Evolutionary conservation across 2,888 invertebrate species (phyloP), one percentile per base, ranked within the genome.

Genomic region (Xestia rhomboidea): DNA sequence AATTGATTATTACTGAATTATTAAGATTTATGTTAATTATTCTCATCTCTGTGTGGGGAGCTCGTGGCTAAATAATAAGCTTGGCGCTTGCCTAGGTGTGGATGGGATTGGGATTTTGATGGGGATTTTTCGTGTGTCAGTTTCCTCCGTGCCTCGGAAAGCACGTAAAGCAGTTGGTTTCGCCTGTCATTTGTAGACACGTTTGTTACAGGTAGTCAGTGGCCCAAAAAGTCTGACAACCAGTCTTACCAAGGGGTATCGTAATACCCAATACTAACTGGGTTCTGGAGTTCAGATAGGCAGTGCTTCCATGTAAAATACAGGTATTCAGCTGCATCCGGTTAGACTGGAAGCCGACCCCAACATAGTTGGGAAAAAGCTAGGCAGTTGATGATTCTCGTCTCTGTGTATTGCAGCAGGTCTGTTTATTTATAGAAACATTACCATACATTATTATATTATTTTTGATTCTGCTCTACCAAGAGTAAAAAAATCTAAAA

Each of bases 11-110:
- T 62, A n/a, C n/a, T n/a, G 27, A 44, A 66, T 60, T 67, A 62
- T 54, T 82, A 38, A 67, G 30, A 54, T 54, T n/a, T 71, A 41
- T 70, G 27, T 27, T 68, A 46, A 46, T 66, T 64, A 34, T 44
- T 63, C 18, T 30, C n/a, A n/a, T n/a, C n/a, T n/a, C n/a, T n/a
- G n/a, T n/a, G n/a, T n/a, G n/a, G n/a, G n/a, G n/a, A n/a, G n/a
- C n/a, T n/a, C n/a, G n/a, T n/a, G n/a, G n/a, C n/a, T n/a, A n/a
- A n/a, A n/a, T n/a, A n/a, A n/a, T n/a, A n/a, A n/a, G n/a, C n/a
- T n/a, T n/a, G n/a, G n/a, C n/a, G n/a, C n/a, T n/a, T n/a, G n/a
- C n/a, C n/a, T n/a, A n/a, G n/a, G n/a, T n/a, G n/a, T n/a, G n/a
- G n/a, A n/a, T n/a, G n/a, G n/a, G n/a, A n/a, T n/a, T n/a, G n/a